These are phyloP conservation scores for Mixornis gularis DNA, from an alignment of 2,113 vertebrate genomes.

Conservation along the genomic window DNA sequence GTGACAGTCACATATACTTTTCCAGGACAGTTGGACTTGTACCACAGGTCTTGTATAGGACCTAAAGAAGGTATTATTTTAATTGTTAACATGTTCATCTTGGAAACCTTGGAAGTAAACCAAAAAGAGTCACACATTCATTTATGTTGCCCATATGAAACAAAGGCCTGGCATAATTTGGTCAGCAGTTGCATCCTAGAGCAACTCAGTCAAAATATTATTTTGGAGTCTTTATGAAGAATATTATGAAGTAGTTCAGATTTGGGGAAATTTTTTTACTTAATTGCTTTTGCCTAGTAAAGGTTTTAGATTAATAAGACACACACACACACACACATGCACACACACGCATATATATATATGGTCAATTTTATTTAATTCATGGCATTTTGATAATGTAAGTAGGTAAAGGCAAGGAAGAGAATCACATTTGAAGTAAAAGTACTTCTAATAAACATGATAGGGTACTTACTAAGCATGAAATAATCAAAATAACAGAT, in stretches of 20 bases:
- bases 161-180: not conserved
- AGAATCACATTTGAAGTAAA: not conserved
- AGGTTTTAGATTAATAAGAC: not conserved
- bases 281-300: not conserved
- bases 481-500: not conserved
- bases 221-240: not conserved
- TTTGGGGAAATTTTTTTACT: not conserved
- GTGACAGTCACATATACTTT: not conserved
- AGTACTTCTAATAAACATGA: not conserved
- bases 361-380: not conserved
- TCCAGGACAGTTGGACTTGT: not conserved
- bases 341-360: not conserved
- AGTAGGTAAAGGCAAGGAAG: not conserved
- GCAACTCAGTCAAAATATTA: not conserved
- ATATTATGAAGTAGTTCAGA: not conserved
- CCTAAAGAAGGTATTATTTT: not conserved
- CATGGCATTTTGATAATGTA: not conserved
- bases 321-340: too few species aligned
- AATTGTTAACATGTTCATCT: not conserved
- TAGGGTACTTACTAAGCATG: not conserved
- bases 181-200: not conserved
- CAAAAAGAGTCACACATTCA: not conserved
- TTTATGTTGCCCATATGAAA: not conserved
- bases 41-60: not conserved
- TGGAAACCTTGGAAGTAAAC: not conserved